These are phyloP conservation scores for Scopus umbretta DNA, from an alignment of 2,113 vertebrate genomes.

Conservation along the genomic window DNA sequence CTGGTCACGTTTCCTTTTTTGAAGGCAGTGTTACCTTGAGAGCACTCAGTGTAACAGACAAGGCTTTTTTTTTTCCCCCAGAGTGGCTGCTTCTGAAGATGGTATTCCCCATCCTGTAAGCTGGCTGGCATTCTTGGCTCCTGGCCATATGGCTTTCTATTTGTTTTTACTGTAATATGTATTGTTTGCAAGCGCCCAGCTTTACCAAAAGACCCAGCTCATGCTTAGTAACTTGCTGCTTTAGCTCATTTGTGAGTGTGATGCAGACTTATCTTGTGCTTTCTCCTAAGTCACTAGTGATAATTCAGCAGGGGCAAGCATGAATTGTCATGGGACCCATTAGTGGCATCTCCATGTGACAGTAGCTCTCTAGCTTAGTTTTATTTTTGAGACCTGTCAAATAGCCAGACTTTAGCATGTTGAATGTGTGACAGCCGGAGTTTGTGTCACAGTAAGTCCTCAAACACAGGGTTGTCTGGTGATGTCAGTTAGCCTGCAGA, in stretches of 20 bases:
- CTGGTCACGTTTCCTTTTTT: neutral
- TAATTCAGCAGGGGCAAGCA: neutral
- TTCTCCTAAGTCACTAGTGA: neutral
- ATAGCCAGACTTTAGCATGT: neutral
- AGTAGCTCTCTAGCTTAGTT: neutral
- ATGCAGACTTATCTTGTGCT: neutral
- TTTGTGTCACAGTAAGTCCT: neutral
- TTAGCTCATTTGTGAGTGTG: neutral
- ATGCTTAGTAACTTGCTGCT: neutral
- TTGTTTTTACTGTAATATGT: neutral
- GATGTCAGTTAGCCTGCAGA: neutral
- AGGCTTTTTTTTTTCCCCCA: neutral
- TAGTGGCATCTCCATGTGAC: neutral
- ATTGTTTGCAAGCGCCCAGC: neutral
- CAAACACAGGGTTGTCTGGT: neutral
- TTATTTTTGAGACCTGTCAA: slow-evolving; percentile 33
- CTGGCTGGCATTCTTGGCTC: neutral
- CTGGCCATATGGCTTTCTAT: neutral
- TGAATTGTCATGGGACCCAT: neutral
- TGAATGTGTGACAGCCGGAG: neutral
- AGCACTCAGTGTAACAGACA: neutral
- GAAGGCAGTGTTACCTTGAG: neutral
- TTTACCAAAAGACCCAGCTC: neutral
- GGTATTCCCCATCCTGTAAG: neutral
- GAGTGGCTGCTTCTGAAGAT: neutral